Evolutionary conservation across 2,113 vertebrate genomes (phyloP).

Genomic region (Corynorhinus townsendii): DNA sequence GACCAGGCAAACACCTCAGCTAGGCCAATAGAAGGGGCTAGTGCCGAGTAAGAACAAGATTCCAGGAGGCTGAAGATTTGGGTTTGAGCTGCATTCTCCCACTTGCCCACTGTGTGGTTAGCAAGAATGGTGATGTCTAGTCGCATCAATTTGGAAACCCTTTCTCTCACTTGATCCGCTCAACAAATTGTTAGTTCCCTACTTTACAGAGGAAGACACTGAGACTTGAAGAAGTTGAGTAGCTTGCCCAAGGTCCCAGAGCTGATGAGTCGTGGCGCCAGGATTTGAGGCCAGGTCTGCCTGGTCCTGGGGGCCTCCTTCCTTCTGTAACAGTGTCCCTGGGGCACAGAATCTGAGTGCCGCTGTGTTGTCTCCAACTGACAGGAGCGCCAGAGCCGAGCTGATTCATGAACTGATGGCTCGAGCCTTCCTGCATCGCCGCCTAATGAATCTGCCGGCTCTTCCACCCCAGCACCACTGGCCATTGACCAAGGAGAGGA

Average conservation of each 20-base stretch:
- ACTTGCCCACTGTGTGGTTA: not conserved
- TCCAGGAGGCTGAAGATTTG: not conserved
- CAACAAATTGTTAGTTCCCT: not conserved
- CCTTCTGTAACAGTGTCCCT: not conserved
- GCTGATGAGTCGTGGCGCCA: not conserved
- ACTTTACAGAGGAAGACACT: not conserved
- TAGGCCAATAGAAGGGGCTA: not conserved
- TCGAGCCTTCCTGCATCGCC: not conserved
- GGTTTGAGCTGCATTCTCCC: not conserved
- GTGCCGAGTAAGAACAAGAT: not conserved
- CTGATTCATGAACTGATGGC: conserved; percentile 38
- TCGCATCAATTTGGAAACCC: not conserved
- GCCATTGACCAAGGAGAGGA: conserved; percentile 37
- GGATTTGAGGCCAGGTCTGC: not conserved
- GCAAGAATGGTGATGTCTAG: not conserved
- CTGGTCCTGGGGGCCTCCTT: not conserved
- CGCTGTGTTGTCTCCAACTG: not conserved
- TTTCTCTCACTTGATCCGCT: not conserved
- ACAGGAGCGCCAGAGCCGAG: not conserved
- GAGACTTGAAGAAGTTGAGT: not conserved
- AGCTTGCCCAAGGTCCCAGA: not conserved
- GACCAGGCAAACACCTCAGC: not conserved
- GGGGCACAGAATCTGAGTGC: not conserved
- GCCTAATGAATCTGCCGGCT: conserved; percentile 39
- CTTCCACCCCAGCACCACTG: not conserved